A percentile compares a stretch with the other conserved stretches of the same genome.
Evolutionary conservation across 2,888 invertebrate species (phyloP).

Genomic region (Synanthedon andrenaeformis): DNA sequence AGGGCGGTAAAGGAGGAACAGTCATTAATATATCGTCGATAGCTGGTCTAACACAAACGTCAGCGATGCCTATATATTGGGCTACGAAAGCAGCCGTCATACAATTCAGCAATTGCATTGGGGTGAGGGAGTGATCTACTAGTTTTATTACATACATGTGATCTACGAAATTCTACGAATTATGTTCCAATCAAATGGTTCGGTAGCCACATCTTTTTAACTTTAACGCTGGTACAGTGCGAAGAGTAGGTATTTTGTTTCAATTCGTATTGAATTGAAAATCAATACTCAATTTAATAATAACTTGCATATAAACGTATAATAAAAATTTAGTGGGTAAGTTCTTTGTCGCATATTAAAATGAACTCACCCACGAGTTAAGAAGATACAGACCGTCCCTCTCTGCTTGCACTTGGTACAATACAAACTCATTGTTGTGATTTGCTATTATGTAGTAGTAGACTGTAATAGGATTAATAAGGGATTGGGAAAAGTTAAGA

Average conservation of each 20-base stretch:
- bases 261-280: neutral
- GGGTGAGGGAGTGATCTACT: conserved; percentile 18
- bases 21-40: conserved; percentile 30
- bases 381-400: no score
- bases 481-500: no score
- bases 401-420: no score
- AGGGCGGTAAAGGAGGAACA: conserved; percentile 25
- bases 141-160: neutral
- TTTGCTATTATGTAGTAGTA: no score
- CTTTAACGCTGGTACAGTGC: no score
- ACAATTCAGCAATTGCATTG: conserved; percentile 28
- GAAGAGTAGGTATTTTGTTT: neutral
- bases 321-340: neutral
- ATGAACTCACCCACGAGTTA: no score
- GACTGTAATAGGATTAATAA: no score
- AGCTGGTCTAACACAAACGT: conserved; percentile 15
- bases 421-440: no score
- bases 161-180: no score
- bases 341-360: no score
- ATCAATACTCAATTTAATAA: neutral
- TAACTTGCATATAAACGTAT: neutral
- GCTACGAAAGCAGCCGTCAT: conserved; percentile 26
- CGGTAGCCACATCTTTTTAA: no score
- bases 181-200: no score
- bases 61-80: conserved; percentile 18